Evolutionary conservation across 2,888 invertebrate species (phyloP).

Genomic region (Sphaerophoria taeniata): DNA sequence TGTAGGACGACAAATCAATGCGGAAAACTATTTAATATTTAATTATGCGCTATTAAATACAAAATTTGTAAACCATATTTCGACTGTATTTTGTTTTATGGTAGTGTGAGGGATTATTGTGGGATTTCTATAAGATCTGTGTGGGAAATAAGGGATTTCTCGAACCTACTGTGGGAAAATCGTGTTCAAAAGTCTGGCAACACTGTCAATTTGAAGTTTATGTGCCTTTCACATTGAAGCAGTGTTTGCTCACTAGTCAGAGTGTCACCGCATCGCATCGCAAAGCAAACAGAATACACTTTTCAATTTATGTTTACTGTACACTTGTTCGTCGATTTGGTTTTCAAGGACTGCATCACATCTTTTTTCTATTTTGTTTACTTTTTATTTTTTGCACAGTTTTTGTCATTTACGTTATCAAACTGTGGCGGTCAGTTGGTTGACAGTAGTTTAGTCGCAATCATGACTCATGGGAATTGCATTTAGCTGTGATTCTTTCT

Average conservation of each 20-base stretch:
- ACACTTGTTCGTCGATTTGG: constrained; percentile 38
- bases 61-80: too few relatives aligned
- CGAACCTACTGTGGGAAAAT: too few relatives aligned
- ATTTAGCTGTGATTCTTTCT: constrained; percentile 50
- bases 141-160: too few relatives aligned
- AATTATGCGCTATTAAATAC: too few relatives aligned
- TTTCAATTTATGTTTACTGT: constrained; percentile 37
- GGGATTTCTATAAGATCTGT: too few relatives aligned
- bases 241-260: constrained; percentile 6
- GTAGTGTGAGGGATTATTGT: too few relatives aligned
- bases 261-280: neutral
- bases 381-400: too few relatives aligned
- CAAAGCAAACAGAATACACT: neutral
- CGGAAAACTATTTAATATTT: too few relatives aligned
- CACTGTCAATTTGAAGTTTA: constrained; percentile 44
- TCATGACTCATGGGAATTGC: constrained; percentile 43
- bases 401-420: constrained; percentile 3
- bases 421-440: constrained; percentile 21
- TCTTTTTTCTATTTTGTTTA: constrained; percentile 8
- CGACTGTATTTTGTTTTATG: too few relatives aligned
- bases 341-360: constrained; percentile 50
- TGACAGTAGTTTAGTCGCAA: constrained; percentile 2
- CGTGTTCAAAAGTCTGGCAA: too few relatives aligned
- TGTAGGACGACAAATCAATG: too few relatives aligned
- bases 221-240: constrained; percentile 32